phyloP scores from a whole-genome alignment of 2,888 invertebrate genomes.

The Drosophila parthenogenetica region DNA sequence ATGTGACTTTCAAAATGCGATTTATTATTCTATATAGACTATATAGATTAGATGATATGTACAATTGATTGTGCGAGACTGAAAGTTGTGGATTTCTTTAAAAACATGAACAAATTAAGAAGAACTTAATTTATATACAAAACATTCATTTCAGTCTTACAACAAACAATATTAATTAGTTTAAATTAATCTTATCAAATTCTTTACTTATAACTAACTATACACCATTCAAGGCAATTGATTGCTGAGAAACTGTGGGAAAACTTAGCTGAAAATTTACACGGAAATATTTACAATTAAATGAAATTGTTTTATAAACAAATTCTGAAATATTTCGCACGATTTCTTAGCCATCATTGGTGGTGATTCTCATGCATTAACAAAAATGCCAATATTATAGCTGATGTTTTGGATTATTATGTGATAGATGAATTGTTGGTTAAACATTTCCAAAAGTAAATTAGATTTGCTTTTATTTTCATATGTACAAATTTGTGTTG shows the following conservation, averaged over 20 bases:
- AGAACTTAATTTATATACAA: background rate
- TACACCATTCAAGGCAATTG: constrained; percentile 40
- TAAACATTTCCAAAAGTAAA: constrained; percentile 24
- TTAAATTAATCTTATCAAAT: constrained; percentile 32
- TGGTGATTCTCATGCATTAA: constrained; percentile 59
- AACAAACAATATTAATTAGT: constrained; percentile 10
- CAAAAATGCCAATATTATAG: constrained; percentile 78
- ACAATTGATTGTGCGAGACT: constrained; percentile 32
- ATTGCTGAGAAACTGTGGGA: constrained; percentile 40
- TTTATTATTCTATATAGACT: constrained; percentile 22
- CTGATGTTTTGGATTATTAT: constrained; percentile 32
- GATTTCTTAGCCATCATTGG: constrained; percentile 39
- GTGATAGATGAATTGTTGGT: constrained; percentile 38
- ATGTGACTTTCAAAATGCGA: constrained; percentile 60
- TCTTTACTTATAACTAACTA: constrained; percentile 53
- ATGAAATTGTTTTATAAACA: constrained; percentile 12
- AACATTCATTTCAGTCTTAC: constrained; percentile 27
- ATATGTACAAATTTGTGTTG: constrained; percentile 61
- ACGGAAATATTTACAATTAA: constrained; percentile 15
- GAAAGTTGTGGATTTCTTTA: background rate
- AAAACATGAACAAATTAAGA: constrained; percentile 17
- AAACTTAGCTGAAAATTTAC: constrained; percentile 9
- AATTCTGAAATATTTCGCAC: constrained; percentile 22
- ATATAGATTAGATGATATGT: constrained; percentile 17
- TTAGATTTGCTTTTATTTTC: constrained; percentile 29